Evolutionary conservation across 2,113 vertebrate species (phyloP).

Genomic region (Chloroceryle aenea): DNA sequence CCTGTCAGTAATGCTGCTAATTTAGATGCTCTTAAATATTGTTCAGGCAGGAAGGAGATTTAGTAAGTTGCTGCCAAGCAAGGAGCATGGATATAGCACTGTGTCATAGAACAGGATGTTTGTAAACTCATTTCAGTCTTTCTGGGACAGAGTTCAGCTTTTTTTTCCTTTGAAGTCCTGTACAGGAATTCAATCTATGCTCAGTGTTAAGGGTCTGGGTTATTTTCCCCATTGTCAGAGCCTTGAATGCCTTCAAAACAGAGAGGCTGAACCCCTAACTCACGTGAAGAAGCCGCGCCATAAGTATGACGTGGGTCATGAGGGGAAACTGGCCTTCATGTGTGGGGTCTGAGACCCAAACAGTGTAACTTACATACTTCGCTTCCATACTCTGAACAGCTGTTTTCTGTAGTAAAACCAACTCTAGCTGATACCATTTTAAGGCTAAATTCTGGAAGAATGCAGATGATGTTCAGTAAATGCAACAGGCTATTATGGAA

Average conservation of each 20-base stretch:
- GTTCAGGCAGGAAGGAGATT: background rate
- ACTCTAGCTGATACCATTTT: background rate
- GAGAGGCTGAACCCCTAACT: background rate
- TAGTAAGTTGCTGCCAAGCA: background rate
- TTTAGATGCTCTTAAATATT: background rate
- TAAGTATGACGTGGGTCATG: background rate
- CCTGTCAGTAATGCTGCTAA: background rate
- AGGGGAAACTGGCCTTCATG: background rate
- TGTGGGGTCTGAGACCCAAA: background rate
- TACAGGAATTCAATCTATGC: background rate
- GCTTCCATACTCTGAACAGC: background rate
- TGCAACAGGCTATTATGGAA: background rate
- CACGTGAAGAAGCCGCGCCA: background rate
- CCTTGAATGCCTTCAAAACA: background rate
- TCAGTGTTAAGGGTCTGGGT: background rate
- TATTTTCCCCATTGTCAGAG: background rate
- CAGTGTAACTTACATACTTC: background rate
- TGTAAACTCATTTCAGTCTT: constrained; percentile 15
- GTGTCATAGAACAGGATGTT: background rate
- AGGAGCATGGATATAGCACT: background rate
- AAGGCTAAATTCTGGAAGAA: background rate
- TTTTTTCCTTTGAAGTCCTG: constrained; percentile 14
- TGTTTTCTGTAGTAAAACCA: background rate
- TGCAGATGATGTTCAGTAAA: background rate
- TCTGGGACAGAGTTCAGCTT: constrained; percentile 26